Conservation (phyloP, 2,797 vertebrate species). For the Stomatorhinus walkeri region DNA sequence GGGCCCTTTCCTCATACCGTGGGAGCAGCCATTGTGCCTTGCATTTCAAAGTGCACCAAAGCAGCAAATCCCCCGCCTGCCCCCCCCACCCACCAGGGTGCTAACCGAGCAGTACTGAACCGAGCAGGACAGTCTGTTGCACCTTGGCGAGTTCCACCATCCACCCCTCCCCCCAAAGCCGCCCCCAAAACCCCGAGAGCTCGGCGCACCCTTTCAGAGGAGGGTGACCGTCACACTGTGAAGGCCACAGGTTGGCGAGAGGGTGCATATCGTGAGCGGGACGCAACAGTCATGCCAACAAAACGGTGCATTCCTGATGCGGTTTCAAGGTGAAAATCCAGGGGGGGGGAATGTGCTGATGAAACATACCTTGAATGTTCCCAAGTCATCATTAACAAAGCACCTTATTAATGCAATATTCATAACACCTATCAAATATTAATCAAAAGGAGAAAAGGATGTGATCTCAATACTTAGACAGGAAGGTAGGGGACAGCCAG, state of each 20-base stretch:
- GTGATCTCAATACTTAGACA: not conserved
- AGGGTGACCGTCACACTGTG: not conserved
- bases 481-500: not conserved
- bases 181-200: not conserved
- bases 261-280: conserved; percentile 16
- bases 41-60: conserved; percentile 17
- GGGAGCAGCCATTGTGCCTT: conserved; percentile 9
- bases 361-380: not conserved
- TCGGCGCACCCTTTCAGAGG: not conserved
- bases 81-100: not conserved
- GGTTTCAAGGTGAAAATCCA: not conserved
- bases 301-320: conserved; percentile 21
- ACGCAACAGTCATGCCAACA: conserved; percentile 16
- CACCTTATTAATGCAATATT: not conserved
- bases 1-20: not conserved
- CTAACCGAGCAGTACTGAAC: not conserved
- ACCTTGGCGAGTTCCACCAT: not conserved
- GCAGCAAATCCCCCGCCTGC: conserved; percentile 18
- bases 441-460: not conserved
- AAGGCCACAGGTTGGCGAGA: conserved; percentile 31
- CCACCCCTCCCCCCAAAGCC: not conserved
- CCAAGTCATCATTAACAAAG: not conserved
- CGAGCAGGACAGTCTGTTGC: not conserved
- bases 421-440: not conserved
- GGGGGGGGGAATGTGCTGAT: not conserved